A percentile compares a stretch with the other conserved stretches of the same genome.
phyloP scores from a whole-genome alignment of 2,888 invertebrate genomes.

The Drosophila merina region DNA sequence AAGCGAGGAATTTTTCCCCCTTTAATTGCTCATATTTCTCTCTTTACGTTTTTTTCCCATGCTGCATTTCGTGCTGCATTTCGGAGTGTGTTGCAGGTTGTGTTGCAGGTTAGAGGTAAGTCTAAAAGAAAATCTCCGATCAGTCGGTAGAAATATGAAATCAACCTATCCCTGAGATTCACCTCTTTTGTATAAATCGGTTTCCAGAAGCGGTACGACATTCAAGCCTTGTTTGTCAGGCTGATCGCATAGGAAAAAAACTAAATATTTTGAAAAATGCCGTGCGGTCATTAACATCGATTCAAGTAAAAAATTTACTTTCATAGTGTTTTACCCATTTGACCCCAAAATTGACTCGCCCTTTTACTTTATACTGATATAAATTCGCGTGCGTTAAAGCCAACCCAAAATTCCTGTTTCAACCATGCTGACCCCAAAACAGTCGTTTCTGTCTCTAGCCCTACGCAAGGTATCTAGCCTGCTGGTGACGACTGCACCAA shows the following conservation, averaged over 20 bases:
- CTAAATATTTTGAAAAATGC: background rate
- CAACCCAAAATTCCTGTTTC: background rate
- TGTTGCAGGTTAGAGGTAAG: too few species aligned
- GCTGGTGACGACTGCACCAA: background rate
- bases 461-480: background rate
- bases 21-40: background rate
- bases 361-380: background rate
- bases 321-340: background rate
- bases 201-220: background rate
- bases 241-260: background rate
- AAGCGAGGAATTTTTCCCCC: constrained; percentile 20
- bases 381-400: background rate
- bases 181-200: background rate
- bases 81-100: background rate
- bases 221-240: background rate
- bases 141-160: background rate
- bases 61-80: constrained; percentile 10
- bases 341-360: background rate
- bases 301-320: background rate
- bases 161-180: constrained; percentile 5
- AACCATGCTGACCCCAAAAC: constrained; percentile 1
- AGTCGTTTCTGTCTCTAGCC: background rate
- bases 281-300: background rate
- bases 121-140: too few species aligned
- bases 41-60: background rate